phyloP scores from a whole-genome alignment of 2,888 invertebrate genomes.

The Zhuqinia jingwanae region DNA sequence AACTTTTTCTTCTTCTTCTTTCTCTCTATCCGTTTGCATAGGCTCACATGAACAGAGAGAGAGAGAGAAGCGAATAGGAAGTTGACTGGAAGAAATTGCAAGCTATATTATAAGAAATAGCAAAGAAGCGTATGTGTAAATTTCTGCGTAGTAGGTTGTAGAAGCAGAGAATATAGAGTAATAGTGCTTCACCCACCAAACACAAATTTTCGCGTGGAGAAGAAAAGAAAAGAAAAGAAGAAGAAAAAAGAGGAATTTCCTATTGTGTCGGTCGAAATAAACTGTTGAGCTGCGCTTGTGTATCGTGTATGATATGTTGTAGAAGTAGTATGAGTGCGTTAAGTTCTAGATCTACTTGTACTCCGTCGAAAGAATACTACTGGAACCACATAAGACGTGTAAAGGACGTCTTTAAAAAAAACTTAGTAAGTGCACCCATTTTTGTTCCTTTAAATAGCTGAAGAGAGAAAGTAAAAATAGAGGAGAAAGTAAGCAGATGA shows the following conservation, averaged over 20 bases:
- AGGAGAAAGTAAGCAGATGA: slow-evolving; percentile 47
- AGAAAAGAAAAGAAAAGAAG: slow-evolving; percentile 45
- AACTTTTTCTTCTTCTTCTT: slow-evolving; percentile 49
- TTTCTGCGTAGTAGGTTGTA: not conserved
- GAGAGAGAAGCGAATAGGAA: slow-evolving; percentile 36
- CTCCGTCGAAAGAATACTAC: slow-evolving; percentile 1
- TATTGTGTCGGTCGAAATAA: slow-evolving; percentile 73
- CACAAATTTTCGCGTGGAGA: slow-evolving; percentile 65
- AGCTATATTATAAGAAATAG: slow-evolving; percentile 38
- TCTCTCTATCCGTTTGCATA: slow-evolving; percentile 48
- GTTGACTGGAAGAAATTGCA: slow-evolving; percentile 37
- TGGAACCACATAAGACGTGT: slow-evolving; percentile 53
- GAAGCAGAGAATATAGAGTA: slow-evolving; percentile 40
- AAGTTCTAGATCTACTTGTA: slow-evolving; percentile 44
- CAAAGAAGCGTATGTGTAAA: slow-evolving; percentile 4
- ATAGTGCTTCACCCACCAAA: slow-evolving; percentile 51
- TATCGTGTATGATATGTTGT: slow-evolving; percentile 56
- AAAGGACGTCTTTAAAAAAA: slow-evolving; percentile 40
- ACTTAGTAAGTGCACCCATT: slow-evolving; percentile 55
- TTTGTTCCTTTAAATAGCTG: slow-evolving; percentile 66
- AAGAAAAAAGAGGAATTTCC: slow-evolving; percentile 40
- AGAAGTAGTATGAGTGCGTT: slow-evolving; percentile 17
- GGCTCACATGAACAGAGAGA: slow-evolving; percentile 62
- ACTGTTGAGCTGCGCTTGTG: slow-evolving; percentile 77
- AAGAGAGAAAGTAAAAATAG: slow-evolving; percentile 53